Conservation (phyloP, 2,797 vertebrate genomes). For the Brachyalestes nurse region DNA sequence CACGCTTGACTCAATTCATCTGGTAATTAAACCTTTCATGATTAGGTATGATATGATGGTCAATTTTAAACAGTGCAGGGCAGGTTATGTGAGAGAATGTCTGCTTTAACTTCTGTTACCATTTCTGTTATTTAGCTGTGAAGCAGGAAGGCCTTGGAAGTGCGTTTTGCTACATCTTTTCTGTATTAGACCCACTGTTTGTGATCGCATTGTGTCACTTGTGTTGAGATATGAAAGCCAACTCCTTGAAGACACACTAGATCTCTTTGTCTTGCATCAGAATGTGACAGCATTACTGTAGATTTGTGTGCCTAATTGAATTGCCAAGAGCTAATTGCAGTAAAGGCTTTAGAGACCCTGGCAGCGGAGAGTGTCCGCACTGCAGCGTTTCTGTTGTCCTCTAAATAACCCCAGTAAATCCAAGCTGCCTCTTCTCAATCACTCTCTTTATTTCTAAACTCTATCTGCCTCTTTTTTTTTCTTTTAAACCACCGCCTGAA, state of each 20-base stretch:
- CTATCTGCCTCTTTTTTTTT: constrained; percentile 34
- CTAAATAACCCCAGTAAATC: constrained; percentile 28
- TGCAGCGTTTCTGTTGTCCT: constrained; percentile 41
- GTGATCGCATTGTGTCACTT: constrained; percentile 5
- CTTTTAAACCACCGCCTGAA: constrained; percentile 43
- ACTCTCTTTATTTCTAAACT: constrained; percentile 54
- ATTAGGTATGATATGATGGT: no score
- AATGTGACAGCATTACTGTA: constrained; percentile 30
- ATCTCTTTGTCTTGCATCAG: constrained; percentile 37
- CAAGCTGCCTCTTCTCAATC: constrained; percentile 45
- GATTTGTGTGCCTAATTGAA: constrained; percentile 42
- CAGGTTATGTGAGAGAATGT: no score
- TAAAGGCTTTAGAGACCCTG: constrained; percentile 34
- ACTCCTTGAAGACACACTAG: constrained; percentile 20
- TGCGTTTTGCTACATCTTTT: not conserved
- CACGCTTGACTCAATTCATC: no score
- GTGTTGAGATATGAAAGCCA: constrained; percentile 37
- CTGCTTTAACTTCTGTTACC: no score
- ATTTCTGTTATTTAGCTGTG: no score
- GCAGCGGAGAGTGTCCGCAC: constrained; percentile 36
- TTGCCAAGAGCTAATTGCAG: constrained; percentile 40
- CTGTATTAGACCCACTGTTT: not conserved
- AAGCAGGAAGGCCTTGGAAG: not conserved
- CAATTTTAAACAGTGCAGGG: no score
- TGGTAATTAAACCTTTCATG: no score